Base-by-base conservation (phyloP, 2,888 invertebrate species). In the Heliconius sara region DNA sequence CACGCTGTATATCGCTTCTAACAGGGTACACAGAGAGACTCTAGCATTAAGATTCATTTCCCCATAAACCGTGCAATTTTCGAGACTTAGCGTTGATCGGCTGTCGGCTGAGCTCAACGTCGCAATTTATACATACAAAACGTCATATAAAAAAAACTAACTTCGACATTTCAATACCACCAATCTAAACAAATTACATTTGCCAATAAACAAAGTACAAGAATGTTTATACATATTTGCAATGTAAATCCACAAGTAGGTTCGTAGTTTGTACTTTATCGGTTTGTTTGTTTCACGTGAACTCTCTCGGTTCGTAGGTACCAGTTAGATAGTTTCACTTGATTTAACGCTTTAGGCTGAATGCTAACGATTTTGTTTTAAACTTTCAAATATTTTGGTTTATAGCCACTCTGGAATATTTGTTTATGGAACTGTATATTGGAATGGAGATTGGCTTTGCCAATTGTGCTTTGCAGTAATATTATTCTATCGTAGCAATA, bases 321-420 rank as follows among this genome's bases (percentile, higher is more conserved):
- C 73, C 34, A 39, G 9, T 60, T n/a, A 73, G 73, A 73, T 60
- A 60, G 73, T 73, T 73, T 60, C 60, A 73, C 73, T 73, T 73
- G 73, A 73, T 73, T 73, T 73, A 73, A 60, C 60, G 60, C 60
- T 73, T 60, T 60, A 34, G 73, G 34, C 73, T 73, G 72, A 34
- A 57, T 57, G 57, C 52, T 72, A 73, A 60, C 73, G 73, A 73
- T 39, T 73, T 73, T 39, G 73, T 73, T 60, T 39, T 34, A 73
- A 60, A 73, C 73, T 73, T 73, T 39, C 60, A 73, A 73, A 73
- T 73, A 73, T 73, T 73, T 73, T 73, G 25, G 60, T 73, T 60
- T 73, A 73, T 25, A 25, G 57, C 60, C 73, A 13, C 73, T 73
- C 60, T 73, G 57, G 60, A 60, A 73, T 39, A 73, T 73, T 73